These are phyloP conservation scores for Polypedilum vanderplanki DNA, from an alignment of 1,140 invertebrate species.

Conservation along the genomic window DNA sequence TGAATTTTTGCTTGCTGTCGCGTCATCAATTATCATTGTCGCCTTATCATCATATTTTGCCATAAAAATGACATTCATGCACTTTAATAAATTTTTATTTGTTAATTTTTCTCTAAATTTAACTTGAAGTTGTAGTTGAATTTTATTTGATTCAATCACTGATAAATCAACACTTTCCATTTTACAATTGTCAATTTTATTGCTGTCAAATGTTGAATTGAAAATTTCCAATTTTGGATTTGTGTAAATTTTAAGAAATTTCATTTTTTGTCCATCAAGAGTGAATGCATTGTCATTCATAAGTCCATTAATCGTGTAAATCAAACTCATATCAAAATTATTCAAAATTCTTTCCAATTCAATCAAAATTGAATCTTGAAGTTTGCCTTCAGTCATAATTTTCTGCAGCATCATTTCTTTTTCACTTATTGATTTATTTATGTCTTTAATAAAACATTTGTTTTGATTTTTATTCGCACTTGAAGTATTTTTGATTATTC, in stretches of 20 bases:
- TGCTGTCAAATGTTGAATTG: neutral
- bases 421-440: slow-evolving; percentile 4
- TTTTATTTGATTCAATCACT: neutral
- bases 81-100: neutral
- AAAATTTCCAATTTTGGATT: neutral
- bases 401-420: neutral
- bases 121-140: slow-evolving; percentile 6
- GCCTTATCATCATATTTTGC: neutral
- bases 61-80: slow-evolving; percentile 22
- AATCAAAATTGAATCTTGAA: neutral
- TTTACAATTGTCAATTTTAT: neutral
- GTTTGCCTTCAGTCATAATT: neutral
- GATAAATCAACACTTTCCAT: neutral
- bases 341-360: neutral
- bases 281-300: slow-evolving; percentile 7
- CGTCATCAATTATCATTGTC: neutral
- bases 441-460: slow-evolving; percentile 6
- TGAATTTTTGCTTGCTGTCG: neutral
- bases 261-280: neutral
- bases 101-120: neutral
- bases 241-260: neutral
- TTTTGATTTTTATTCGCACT: slow-evolving; percentile 21
- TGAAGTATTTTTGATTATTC: slow-evolving; percentile 1
- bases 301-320: neutral
- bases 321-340: neutral